Evolutionary conservation across 2,797 vertebrate genomes (phyloP).

Genomic region (Clarias pachynema): DNA sequence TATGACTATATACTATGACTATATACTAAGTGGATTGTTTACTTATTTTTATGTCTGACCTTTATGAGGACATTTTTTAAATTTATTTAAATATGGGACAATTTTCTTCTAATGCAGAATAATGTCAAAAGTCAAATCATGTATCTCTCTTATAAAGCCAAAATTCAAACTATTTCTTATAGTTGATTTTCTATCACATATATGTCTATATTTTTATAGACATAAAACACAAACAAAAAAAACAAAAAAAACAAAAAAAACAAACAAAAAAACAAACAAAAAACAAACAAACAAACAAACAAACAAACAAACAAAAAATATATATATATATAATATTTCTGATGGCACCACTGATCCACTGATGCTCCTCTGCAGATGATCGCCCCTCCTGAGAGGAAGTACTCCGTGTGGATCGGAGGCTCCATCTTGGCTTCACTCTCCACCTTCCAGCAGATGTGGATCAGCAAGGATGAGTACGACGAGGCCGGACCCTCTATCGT

Average conservation of each 20-base stretch:
- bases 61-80: neutral
- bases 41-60: neutral
- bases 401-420: constrained; percentile 67
- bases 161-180: neutral
- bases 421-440: constrained; percentile 69
- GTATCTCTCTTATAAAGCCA: neutral
- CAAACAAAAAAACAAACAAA: neutral
- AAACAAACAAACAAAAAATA: too few relatives aligned
- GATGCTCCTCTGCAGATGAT: constrained; percentile 58
- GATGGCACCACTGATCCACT: neutral
- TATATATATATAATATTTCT: too few relatives aligned
- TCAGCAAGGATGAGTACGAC: constrained; percentile 68
- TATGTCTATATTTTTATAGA: neutral
- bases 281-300: too few relatives aligned
- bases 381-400: constrained; percentile 65
- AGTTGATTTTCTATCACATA: neutral
- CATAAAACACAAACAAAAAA: neutral
- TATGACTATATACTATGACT: neutral
- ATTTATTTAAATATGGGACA: neutral
- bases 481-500: constrained; percentile 64
- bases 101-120: neutral
- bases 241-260: too few relatives aligned
- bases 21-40: neutral
- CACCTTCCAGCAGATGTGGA: constrained; percentile 70
- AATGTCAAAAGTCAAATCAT: neutral